Evolutionary conservation across 2,888 invertebrate species (phyloP), one percentile per base, ranked within the genome.

Genomic region (Oscheius onirici): DNA sequence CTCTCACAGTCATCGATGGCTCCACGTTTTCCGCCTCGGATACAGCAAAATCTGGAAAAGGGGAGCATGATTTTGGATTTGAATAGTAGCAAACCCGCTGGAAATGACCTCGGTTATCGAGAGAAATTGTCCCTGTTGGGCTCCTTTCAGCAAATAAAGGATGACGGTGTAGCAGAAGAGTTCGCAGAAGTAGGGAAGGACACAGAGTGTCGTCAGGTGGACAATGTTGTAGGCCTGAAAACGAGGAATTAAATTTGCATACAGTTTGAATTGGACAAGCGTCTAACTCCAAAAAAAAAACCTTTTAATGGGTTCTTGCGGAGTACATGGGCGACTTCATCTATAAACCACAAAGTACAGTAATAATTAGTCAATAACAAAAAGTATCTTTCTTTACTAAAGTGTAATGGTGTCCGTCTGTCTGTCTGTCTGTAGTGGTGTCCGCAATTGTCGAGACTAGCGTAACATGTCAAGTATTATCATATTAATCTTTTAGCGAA

Each of bases 191-290:
- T 79, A 82, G 5, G 82, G 82, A 40, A 79, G 41, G 8, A 79
- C 76, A 46, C 75, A 78, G 58, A 80, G 77, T 17, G 77, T 78
- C 11, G 76, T 69, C 20, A 80, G 65, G 69, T 80, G 82, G 24
- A 80, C 60, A 15, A 79, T 69, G 60, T 79, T 82, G 69, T 80
- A 82, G 5, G 79, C 67, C 79, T 81, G 63, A 75, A 79, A 49
- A 20, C 11, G 17, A 49, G 10, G 15, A 5, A 3, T 17, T 46
- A 46, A 5, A n/a, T 24, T 57, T 11, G 57, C 11, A 20, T 26
- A 13, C 26, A 55, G n/a, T n/a, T n/a, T n/a, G n/a, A n/a, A n/a
- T n/a, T n/a, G n/a, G n/a, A n/a, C n/a, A n/a, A n/a, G n/a, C n/a
- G n/a, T n/a, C n/a, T n/a, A n/a, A n/a, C n/a, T n/a, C n/a, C 24